Conservation (phyloP, 2,888 invertebrate species). For the Drepanosiphum platanoidis region DNA sequence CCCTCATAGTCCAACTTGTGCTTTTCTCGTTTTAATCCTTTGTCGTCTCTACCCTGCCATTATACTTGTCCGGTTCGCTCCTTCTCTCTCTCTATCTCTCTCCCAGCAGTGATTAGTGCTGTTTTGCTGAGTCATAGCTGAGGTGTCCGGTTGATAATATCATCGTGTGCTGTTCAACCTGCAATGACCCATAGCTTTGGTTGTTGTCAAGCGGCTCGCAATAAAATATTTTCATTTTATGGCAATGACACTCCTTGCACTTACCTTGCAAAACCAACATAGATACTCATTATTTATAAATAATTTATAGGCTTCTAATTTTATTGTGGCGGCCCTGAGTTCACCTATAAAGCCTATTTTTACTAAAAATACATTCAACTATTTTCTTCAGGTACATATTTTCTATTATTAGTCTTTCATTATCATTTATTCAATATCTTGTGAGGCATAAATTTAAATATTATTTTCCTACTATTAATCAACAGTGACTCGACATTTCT, state of each 20-base stretch:
- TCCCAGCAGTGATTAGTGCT: not conserved
- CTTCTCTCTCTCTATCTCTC: not conserved
- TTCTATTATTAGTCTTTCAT: not conserved
- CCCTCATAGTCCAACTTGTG: too few species aligned
- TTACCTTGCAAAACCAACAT: not conserved
- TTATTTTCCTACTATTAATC: too few species aligned
- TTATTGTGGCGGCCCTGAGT: slow-evolving; percentile 14
- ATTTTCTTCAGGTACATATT: not conserved
- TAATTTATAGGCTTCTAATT: too few species aligned
- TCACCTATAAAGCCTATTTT: slow-evolving; percentile 3
- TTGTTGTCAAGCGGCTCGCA: not conserved
- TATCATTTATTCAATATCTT: too few species aligned
- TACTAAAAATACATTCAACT: not conserved
- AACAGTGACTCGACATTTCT: too few species aligned
- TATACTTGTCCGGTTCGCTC: too few species aligned
- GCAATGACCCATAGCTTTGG: not conserved
- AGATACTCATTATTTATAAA: not conserved
- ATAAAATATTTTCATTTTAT: not conserved
- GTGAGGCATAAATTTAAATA: too few species aligned
- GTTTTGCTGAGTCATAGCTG: not conserved
- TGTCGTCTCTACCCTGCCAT: too few species aligned
- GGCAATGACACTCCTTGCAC: too few species aligned
- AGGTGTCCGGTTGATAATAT: not conserved
- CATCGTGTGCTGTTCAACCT: not conserved
- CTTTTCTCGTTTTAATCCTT: too few species aligned